Base-by-base conservation (phyloP, 1,140 invertebrate genomes). In the Streblospio benedicti region DNA sequence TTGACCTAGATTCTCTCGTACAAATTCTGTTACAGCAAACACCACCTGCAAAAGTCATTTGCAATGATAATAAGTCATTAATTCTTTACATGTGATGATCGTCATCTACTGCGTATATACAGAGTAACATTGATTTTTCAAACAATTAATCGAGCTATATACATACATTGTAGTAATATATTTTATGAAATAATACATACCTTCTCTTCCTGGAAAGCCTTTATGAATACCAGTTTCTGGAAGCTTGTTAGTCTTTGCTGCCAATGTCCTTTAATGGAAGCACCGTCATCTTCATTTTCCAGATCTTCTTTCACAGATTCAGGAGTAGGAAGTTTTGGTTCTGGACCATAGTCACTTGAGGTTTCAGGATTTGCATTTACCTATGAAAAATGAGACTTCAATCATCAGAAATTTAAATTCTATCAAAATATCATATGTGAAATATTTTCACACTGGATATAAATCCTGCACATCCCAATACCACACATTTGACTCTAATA, bases 21-120 rank as follows among this genome's bases (percentile, higher is more conserved):
- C 86, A 73, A 87, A 93, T 61, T 88, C 83, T 1, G 85, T 87
- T 14, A 90, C 84, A 2, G 85, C 87, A 69, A 88, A 86, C 4
- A 90, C 83, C 9, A 91, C 77, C 72, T 82, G 69, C 1, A 70
- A 63, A 66, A 18, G 60, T 60, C 59, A 62, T 49, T 58, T 1
- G 27, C 41, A 59, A 5, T 38, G 50, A 52, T n/a, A 52, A 28
- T 52, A 23, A 52, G 14, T 23, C 12, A 41, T 41, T 12, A n/a
- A 12, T n/a, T 41, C 12, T 16, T 12, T 23, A 23, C 12, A 14
- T 14, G 12, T 12, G 12, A 16, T 16, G 23, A 50, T 23, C 23
- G n/a, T n/a, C n/a, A n/a, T n/a, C n/a, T n/a, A n/a, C n/a, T n/a
- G n/a, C n/a, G n/a, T n/a, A n/a, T n/a, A n/a, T n/a, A n/a, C n/a